Base-by-base conservation (phyloP, 64 coral and sea anemone species). In the Hydrozoanthus tunicans region DNA sequence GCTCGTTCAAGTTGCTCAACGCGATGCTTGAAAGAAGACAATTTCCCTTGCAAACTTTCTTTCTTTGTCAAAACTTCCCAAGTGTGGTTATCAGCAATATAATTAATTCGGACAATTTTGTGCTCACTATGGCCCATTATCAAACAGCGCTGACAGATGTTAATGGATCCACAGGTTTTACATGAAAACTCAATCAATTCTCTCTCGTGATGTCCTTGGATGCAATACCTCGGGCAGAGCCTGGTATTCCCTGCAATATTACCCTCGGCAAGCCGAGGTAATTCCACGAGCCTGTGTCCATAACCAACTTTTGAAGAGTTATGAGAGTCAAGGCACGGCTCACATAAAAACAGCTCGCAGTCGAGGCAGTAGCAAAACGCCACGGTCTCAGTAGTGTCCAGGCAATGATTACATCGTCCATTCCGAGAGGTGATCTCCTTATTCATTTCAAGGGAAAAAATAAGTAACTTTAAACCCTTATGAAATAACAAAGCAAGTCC, bases 321-420 rank as follows among this genome's bases (percentile, higher is more conserved):
- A 15, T 88, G 84, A 43, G 54, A 70, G 15, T 88, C 84, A 13
- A 88, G 84, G 23, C 84, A 88, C 56, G 70, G 53, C 3, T 70
- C 84, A 59, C 84, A 88, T 26, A 88, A 58, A 88, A 88, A 88
- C 24, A 88, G 6, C 24, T 88, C 84, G 56, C 84, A 88, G 25
- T 88, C 84, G 0, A 88, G 53, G 69, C 84, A 88, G 54, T 88
- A 88, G 68, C 68, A 74, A 6, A 55, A 88, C 0, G 84, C 68
- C 0, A 75, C 25, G 0, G 68, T 20, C 13, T 43, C 32, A 43
- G 10, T 3, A 6, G 2, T 88, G 14, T 88, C 69, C 24, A 88
- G 74, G 24, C 84, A 88, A 56, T 88, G 74, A 9, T 88, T 88
- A 13, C 84, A 88, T 6, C 73, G 84, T 26, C 69, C 84, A 56